phyloP scores from a whole-genome alignment of 2,797 vertebrate species.

The Siniperca undulata region DNA sequence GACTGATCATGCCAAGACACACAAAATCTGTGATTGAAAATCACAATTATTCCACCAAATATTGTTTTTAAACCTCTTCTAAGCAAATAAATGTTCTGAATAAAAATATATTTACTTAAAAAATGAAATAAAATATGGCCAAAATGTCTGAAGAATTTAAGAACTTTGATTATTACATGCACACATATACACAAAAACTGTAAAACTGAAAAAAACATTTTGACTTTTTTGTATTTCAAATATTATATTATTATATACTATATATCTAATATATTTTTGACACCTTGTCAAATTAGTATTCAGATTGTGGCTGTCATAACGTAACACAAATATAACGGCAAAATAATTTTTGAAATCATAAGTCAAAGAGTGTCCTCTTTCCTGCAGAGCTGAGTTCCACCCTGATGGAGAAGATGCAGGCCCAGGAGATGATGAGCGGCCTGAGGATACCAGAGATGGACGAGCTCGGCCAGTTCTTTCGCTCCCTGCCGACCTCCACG shows the following conservation, averaged over 20 bases:
- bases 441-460: conserved; percentile 92
- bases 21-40: neutral
- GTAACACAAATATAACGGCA: too few relatives aligned
- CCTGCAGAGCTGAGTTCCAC: conserved; percentile 91
- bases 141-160: neutral
- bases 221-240: neutral
- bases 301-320: neutral
- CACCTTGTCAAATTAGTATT: neutral
- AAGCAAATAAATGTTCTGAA: neutral
- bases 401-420: conserved; percentile 96
- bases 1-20: neutral
- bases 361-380: neutral
- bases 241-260: too few relatives aligned
- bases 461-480: conserved; percentile 91
- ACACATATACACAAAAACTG: neutral
- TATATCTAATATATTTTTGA: neutral
- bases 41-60: neutral
- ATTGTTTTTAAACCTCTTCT: neutral
- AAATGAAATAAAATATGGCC: neutral
- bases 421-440: conserved; percentile 92
- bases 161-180: neutral
- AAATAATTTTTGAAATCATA: neutral
- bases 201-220: neutral
- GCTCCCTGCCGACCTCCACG: conserved; percentile 90
- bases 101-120: neutral